phyloP scores from a whole-genome alignment of 2,888 invertebrate species.

The Nephrotoma flavescens region DNA sequence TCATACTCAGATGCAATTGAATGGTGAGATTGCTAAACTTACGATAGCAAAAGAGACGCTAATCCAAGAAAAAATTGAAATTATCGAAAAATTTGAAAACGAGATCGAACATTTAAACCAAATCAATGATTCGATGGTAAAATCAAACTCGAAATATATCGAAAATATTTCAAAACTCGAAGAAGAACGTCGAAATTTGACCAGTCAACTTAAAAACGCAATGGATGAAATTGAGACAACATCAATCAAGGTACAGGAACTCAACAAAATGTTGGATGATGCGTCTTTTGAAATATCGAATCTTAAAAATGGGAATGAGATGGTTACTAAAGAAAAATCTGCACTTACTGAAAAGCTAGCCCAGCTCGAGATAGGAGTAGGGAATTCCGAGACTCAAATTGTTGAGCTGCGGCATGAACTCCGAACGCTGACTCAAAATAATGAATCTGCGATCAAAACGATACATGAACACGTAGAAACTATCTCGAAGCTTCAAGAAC shows the following conservation, averaged over 20 bases:
- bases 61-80: neutral
- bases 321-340: conserved; percentile 14
- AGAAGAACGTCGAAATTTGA: neutral
- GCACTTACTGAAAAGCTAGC: conserved; percentile 15
- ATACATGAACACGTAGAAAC: neutral
- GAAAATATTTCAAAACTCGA: neutral
- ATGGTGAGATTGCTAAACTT: neutral
- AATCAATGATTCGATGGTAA: neutral
- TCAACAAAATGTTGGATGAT: neutral
- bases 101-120: neutral
- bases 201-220: neutral
- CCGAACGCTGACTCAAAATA: neutral
- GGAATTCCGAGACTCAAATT: neutral
- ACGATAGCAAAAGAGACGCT: neutral
- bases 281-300: neutral
- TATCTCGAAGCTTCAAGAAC: neutral
- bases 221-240: neutral
- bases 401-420: neutral
- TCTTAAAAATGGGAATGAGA: conserved; percentile 10
- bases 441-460: neutral
- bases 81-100: neutral
- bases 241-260: neutral
- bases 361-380: conserved; percentile 15
- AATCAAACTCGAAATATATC: neutral
- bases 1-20: neutral